Conservation (phyloP, 2,113 vertebrate species). For the Rana temporaria region DNA sequence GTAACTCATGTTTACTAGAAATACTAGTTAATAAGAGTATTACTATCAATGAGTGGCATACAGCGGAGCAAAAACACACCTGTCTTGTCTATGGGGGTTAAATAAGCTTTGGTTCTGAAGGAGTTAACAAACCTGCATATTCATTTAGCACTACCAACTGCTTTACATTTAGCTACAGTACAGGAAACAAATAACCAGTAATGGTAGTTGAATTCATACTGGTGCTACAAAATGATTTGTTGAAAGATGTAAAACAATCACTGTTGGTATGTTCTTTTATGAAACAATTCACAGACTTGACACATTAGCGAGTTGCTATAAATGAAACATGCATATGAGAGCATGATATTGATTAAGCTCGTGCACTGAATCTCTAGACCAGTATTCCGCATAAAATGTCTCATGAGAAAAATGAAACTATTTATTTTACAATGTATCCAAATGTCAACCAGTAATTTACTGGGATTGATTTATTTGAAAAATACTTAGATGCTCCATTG, state of each 20-base stretch:
- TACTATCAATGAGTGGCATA: too few species aligned
- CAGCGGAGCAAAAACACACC: too few species aligned
- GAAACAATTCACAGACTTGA: neutral
- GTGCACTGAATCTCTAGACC: conserved; percentile 1
- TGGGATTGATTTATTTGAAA: conserved; percentile 42
- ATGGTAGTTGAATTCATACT: neutral
- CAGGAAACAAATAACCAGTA: too few species aligned
- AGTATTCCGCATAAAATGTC: conserved; percentile 33
- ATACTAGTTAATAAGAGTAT: too few species aligned
- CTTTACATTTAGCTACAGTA: too few species aligned
- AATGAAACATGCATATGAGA: conserved; percentile 14
- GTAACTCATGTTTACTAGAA: too few species aligned
- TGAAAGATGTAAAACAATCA: conserved; percentile 2
- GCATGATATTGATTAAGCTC: conserved; percentile 45
- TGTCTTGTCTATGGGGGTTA: too few species aligned
- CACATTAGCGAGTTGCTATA: neutral
- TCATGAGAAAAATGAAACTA: conserved; percentile 50
- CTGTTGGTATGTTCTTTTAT: neutral
- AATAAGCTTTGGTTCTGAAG: too few species aligned
- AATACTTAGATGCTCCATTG: conserved; percentile 39
- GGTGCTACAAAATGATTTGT: neutral
- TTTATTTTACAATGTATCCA: conserved; percentile 36
- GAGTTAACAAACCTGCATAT: too few species aligned
- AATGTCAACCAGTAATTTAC: conserved; percentile 18
- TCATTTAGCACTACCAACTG: too few species aligned